These are phyloP conservation scores for Austrofundulus limnaeus DNA, from an alignment of 2,113 vertebrate species.

Conservation along the genomic window DNA sequence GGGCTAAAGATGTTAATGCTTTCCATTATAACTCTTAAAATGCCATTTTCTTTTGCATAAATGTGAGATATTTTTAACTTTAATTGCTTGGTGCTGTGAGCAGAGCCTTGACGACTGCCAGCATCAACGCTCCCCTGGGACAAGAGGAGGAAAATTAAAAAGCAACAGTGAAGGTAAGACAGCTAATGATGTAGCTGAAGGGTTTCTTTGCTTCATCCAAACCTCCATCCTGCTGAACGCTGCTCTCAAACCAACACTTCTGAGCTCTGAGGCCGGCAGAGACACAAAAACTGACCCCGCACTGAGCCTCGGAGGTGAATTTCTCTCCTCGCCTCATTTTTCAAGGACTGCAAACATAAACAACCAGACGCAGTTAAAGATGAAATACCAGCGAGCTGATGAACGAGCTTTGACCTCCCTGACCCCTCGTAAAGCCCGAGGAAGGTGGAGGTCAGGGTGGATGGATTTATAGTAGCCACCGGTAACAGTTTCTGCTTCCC, in stretches of 20 bases:
- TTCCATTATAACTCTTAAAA: not conserved
- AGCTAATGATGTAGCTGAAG: not conserved
- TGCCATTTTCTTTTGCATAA: not conserved
- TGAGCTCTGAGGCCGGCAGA: not conserved
- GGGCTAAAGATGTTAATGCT: slow-evolving; percentile 1
- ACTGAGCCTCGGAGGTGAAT: not conserved
- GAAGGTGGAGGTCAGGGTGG: slow-evolving; percentile 42
- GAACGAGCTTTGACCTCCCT: slow-evolving; percentile 27
- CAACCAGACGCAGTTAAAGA: slow-evolving; percentile 19
- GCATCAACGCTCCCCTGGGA: not conserved
- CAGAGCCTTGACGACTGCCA: not conserved
- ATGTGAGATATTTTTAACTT: slow-evolving; percentile 1
- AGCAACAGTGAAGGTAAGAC: not conserved
- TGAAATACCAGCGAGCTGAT: slow-evolving; percentile 36
- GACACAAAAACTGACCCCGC: no score
- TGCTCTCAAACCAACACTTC: not conserved
- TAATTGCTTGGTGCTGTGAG: slow-evolving; percentile 1
- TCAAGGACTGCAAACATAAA: slow-evolving; percentile 18
- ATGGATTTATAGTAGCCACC: slow-evolving; percentile 38
- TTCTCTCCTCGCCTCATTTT: slow-evolving; percentile 8
- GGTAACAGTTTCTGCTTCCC: not conserved
- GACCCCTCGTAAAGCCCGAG: slow-evolving; percentile 36
- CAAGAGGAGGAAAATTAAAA: not conserved
- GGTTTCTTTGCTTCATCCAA: not conserved
- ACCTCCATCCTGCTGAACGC: not conserved